Evolutionary conservation across 2,113 vertebrate species (phyloP).

Genomic region (Proterorhinus semilunaris): DNA sequence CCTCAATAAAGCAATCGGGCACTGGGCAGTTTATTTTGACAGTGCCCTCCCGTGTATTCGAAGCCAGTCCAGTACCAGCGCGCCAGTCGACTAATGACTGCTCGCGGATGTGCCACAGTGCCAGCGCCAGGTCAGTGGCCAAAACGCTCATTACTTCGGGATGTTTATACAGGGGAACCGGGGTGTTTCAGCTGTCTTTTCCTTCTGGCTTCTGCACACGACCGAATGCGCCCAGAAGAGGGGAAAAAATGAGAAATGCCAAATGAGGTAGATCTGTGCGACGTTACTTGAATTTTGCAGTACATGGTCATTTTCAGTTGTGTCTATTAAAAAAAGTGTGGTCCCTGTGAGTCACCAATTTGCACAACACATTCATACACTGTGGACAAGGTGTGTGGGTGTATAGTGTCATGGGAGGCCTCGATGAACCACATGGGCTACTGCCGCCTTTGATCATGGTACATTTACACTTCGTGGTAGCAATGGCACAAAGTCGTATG

Average conservation of each 20-base stretch:
- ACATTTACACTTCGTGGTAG: not conserved
- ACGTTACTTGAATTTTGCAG: too few species aligned
- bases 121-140: constrained; percentile 19
- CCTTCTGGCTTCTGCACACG: constrained; percentile 2
- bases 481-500: constrained; percentile 38
- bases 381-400: too few species aligned
- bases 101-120: constrained; percentile 17
- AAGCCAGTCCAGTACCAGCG: not conserved
- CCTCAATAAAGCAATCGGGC: not conserved
- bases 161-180: constrained; percentile 13
- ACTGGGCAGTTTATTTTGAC: not conserved
- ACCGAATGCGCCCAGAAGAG: not conserved
- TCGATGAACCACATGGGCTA: too few species aligned
- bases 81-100: constrained; percentile 1
- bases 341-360: too few species aligned
- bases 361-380: too few species aligned
- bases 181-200: constrained; percentile 20
- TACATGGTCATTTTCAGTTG: too few species aligned
- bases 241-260: not conserved
- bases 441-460: constrained; percentile 9
- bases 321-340: too few species aligned
- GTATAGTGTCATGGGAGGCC: too few species aligned
- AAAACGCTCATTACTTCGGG: constrained; percentile 27
- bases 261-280: not conserved
- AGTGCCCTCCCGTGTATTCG: not conserved